These are phyloP conservation scores for Dissostichus mawsoni DNA, from an alignment of 2,113 vertebrate genomes.

Conservation along the genomic window DNA sequence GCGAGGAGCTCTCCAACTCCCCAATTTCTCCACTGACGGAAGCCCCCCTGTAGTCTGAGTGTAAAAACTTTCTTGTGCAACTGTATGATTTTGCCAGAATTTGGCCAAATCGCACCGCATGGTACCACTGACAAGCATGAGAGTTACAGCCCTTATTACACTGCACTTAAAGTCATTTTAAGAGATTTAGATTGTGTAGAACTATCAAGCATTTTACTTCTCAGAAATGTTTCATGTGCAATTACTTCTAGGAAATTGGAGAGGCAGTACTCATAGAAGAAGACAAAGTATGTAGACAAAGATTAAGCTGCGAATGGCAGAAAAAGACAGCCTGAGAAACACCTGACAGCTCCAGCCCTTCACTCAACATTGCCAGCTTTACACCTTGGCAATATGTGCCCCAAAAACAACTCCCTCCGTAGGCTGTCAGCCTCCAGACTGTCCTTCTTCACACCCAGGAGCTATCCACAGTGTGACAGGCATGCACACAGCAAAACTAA, in stretches of 20 bases:
- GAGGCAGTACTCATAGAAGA: conserved; percentile 1
- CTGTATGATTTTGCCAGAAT: too few species aligned
- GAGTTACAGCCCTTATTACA: conserved; percentile 18
- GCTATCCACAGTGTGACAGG: conserved; percentile 49
- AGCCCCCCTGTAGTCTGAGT: too few species aligned
- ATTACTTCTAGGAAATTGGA: conserved; percentile 35
- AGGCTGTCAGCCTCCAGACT: conserved; percentile 61
- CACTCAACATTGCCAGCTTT: conserved; percentile 55
- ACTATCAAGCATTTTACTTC: conserved; percentile 19
- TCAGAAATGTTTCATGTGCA: conserved; percentile 38
- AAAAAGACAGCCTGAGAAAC: conserved; percentile 46
- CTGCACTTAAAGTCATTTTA: conserved; percentile 10
- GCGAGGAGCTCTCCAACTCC: too few species aligned
- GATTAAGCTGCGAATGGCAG: conserved; percentile 34
- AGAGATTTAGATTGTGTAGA: conserved; percentile 17
- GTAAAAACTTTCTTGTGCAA: too few species aligned
- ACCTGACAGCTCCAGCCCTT: conserved; percentile 59
- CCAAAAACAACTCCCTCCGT: conserved; percentile 45
- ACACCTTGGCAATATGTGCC: conserved; percentile 53
- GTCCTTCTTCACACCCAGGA: conserved; percentile 63
- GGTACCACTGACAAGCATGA: too few species aligned
- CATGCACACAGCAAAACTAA: conserved; percentile 45
- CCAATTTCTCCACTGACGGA: too few species aligned
- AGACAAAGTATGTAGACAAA: conserved; percentile 34
- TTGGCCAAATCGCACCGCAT: too few species aligned